Evolutionary conservation across 2,888 invertebrate species (phyloP), one percentile per base, ranked within the genome.

Genomic region (Eucriotettix oculatus): DNA sequence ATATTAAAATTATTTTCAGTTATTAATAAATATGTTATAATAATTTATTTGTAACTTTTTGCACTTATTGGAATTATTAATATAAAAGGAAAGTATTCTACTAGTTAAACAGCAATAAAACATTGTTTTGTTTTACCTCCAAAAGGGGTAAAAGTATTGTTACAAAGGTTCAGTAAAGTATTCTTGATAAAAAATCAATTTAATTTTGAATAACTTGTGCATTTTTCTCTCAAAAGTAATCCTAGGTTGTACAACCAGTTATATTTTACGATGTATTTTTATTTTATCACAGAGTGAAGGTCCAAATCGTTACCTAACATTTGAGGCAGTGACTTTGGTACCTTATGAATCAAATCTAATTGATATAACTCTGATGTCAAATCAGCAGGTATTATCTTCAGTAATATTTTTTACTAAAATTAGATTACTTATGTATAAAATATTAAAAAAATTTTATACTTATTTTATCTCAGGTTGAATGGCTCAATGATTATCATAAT

Each of bases 261-360:
- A n/a, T 29, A 29, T 29, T 29, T 29, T 29, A 29, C 29, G 7
- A 29, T 29, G 53, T 16, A 1, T n/a, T 10, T 58, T 12, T 59
- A 64, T 66, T 65, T 60, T 56, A 60, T 65, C 59, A 56, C 64
- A 57, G 62, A 44, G 52, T 58, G 62, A 44, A 16, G 41, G 17
- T 17, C 29, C 29, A 29, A 29, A 29, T 7, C 29, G 29, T 29
- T 29, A 5, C 29, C 67, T 79, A 60, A 72, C 73, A 10, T 79
- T 80, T 68, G 75, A 77, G 65, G 71, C 78, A 11, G 68, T 80
- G 16, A 80, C 79, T 0, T 68, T 77, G 57, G 77, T 78, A 17
- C 76, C 76, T 14, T 76, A 78, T 63, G 73, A 79, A 67, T 71
- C 68, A 52, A 75, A 76, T 55, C 70, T 80, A 65, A 74, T 80